phyloP scores from a whole-genome alignment of 2,888 invertebrate genomes.

The Matsumyia berberina region DNA sequence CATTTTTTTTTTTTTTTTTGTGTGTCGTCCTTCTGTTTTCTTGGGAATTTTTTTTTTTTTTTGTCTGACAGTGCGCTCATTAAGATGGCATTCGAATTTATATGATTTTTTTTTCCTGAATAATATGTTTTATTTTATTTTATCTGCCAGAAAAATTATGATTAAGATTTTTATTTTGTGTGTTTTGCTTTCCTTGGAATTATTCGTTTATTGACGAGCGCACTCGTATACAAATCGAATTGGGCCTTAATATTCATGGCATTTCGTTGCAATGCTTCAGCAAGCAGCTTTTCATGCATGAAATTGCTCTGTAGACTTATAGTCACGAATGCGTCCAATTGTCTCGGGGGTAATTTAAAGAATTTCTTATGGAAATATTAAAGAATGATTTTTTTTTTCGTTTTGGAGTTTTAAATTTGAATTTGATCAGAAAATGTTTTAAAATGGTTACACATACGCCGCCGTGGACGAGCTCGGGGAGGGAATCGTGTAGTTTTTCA shows the following conservation, averaged over 20 bases:
- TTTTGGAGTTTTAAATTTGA: background rate
- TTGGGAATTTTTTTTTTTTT: slow-evolving; percentile 17
- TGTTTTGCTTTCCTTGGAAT: background rate
- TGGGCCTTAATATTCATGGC: slow-evolving; percentile 42
- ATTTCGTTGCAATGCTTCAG: slow-evolving; percentile 57
- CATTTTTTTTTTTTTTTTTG: slow-evolving; percentile 33
- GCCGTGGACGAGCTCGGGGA: no score
- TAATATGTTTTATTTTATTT: slow-evolving; percentile 17
- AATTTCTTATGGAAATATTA: slow-evolving; percentile 32
- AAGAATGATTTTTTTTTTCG: background rate
- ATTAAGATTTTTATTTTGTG: slow-evolving; percentile 15
- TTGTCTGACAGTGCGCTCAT: slow-evolving; percentile 55
- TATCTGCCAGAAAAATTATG: slow-evolving; percentile 19
- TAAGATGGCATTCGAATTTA: slow-evolving; percentile 59
- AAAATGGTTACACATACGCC: slow-evolving; percentile 60
- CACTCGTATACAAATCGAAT: background rate
- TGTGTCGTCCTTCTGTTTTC: slow-evolving; percentile 55
- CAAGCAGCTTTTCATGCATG: slow-evolving; percentile 24
- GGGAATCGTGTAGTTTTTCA: no score
- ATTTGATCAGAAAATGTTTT: background rate
- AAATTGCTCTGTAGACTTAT: slow-evolving; percentile 14
- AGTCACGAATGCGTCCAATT: slow-evolving; percentile 62
- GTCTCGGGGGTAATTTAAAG: slow-evolving; percentile 22
- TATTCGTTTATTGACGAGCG: background rate
- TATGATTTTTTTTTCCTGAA: slow-evolving; percentile 45